Evolutionary conservation across 1,140 invertebrate genomes (phyloP), one percentile per base, ranked within the genome.

Genomic region (Hetaerina americana): DNA sequence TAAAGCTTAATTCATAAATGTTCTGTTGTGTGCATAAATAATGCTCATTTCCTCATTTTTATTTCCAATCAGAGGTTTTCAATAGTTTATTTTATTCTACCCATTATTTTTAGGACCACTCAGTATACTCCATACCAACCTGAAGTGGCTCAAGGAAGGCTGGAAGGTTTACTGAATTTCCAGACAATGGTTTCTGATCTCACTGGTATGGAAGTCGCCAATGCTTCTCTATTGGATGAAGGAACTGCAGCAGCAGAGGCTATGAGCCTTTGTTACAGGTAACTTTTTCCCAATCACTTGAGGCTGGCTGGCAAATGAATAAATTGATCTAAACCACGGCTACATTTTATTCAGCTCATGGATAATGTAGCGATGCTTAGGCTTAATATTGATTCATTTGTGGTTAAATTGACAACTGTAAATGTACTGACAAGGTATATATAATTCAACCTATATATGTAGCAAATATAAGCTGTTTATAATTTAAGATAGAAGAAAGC

Each of bases 221-320:
- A 99, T 81, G 96, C 97, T 2, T 98, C 96, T 18, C 84, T 99
- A 0, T 79, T 99, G 40, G 97, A 99, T 79, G 98, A 99, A 84
- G 95, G 94, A 8, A 99, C 97, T 0, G 95, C 97, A 5, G 96
- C 96, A 26, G 97, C 97, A 1, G 98, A 99, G 84, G 97, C 96
- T 8, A 86, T 99, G 78, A 89, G 90, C 6, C 83, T 99, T 8
- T 92, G 92, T 73, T 88, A 88, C 75, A 90, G 92, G 90, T 92
- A 77, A n/a, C n/a, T 75, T 27, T 66, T 15, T 10, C n/a, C n/a
- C n/a, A 49, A 49, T 49, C 10, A n/a, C 10, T 49, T 49, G n/a
- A 49, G n/a, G 40, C 10, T 49, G 10, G 40, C 40, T 49, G 10
- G 10, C 40, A 10, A n/a, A 49, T 49, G n/a, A 49, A 10, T 10